A percentile compares a stretch with the other conserved stretches of the same genome.
Evolutionary conservation across 2,888 invertebrate species (phyloP).

Genomic region (Polietes domitor): DNA sequence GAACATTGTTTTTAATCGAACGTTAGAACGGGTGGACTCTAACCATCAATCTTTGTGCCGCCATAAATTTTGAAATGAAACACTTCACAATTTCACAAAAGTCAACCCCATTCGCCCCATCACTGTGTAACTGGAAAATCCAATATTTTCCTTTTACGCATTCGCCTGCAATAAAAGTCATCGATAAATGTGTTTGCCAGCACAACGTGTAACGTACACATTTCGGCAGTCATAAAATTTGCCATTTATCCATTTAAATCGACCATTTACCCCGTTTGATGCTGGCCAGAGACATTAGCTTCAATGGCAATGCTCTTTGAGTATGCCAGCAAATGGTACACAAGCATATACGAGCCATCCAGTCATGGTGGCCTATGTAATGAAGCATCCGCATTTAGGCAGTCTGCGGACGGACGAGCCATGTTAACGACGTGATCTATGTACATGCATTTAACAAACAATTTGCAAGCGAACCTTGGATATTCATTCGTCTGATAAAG

Average conservation of each 20-base stretch:
- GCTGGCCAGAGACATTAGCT: neutral
- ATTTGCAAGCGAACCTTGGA: too few relatives aligned
- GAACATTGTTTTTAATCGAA: neutral
- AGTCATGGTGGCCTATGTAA: neutral
- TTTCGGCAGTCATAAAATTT: slow-evolving; percentile 7
- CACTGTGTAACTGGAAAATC: neutral
- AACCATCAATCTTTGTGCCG: neutral
- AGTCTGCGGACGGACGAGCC: neutral
- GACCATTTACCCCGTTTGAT: slow-evolving; percentile 1
- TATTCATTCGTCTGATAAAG: neutral
- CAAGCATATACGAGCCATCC: neutral
- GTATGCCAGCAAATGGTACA: neutral
- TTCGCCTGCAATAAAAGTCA: slow-evolving; percentile 21
- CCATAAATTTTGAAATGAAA: neutral
- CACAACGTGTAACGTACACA: neutral
- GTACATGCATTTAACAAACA: neutral
- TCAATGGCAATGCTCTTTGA: neutral
- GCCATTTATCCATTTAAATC: slow-evolving; percentile 31
- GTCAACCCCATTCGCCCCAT: neutral
- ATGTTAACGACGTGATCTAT: neutral
- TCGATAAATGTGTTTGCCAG: neutral
- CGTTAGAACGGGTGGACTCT: neutral
- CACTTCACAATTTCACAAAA: neutral
- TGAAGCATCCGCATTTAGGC: neutral
- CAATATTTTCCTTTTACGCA: slow-evolving; percentile 3